Conservation (phyloP, 2,888 invertebrate species). For the Romanomermis culicivorax region DNA sequence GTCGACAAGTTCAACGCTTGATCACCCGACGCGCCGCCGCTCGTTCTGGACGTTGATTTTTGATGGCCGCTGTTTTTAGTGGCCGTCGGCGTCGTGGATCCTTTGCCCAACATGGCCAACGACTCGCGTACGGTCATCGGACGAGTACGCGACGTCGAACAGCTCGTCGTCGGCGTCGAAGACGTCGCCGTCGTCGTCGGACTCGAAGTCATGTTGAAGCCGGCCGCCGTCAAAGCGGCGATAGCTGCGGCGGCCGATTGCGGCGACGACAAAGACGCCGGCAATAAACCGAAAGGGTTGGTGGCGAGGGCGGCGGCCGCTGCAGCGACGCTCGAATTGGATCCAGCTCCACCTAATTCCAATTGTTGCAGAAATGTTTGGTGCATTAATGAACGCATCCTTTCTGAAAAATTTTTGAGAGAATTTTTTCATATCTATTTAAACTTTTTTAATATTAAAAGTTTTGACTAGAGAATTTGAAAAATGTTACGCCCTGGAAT, state of each 20-base stretch:
- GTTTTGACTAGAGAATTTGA: no score
- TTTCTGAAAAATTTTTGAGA: conserved; percentile 13
- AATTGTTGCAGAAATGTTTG: conserved; percentile 19
- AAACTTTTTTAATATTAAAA: no score
- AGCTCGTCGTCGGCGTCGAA: neutral
- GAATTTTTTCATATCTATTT: neutral
- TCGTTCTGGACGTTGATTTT: conserved; percentile 3
- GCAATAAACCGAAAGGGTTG: conserved; percentile 2
- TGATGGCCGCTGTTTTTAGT: conserved; percentile 5
- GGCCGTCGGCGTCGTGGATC: conserved; percentile 1
- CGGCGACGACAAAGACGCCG: neutral
- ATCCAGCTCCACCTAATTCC: neutral
- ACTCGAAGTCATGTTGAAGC: neutral
- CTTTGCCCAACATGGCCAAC: neutral
- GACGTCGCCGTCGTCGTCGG: neutral
- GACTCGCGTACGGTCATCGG: neutral
- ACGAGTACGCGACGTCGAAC: neutral
- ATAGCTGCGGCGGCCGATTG: neutral
- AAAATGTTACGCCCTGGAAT: no score
- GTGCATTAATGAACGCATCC: conserved; percentile 21
- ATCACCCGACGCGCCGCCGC: no score
- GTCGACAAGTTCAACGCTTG: conserved; percentile 17
- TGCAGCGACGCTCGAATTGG: neutral
- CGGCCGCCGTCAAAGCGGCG: neutral
- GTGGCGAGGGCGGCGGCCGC: neutral